phyloP scores from a whole-genome alignment of 1,140 invertebrate genomes.

The Ceratosolen fusciceps region DNA sequence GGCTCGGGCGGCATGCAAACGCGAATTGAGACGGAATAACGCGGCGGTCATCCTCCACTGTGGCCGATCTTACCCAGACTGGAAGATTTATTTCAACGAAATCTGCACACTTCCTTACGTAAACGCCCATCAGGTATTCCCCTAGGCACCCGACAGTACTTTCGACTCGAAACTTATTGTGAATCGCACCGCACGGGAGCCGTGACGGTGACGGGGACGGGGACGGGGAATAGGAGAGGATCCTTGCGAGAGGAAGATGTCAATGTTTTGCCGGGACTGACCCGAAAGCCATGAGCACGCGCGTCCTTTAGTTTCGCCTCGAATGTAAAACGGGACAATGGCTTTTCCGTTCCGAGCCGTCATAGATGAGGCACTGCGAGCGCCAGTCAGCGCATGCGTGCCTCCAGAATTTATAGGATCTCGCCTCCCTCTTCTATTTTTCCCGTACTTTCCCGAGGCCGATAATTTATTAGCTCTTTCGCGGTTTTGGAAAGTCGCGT shows the following conservation, averaged over 20 bases:
- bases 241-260: not conserved
- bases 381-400: not conserved
- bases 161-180: no score
- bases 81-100: not conserved
- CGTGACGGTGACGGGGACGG: no score
- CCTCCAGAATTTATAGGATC: not conserved
- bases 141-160: not conserved
- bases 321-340: not conserved
- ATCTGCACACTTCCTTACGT: not conserved
- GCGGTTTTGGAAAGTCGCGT: not conserved
- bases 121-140: not conserved
- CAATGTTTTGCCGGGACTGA: not conserved
- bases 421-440: conserved; percentile 30
- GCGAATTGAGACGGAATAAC: not conserved
- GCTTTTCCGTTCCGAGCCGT: not conserved
- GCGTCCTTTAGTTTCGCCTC: not conserved
- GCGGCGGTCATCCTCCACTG: not conserved
- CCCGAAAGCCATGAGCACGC: no score
- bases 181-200: no score
- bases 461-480: not conserved
- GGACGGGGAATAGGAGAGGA: not conserved
- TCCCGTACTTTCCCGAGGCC: not conserved
- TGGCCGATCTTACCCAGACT: not conserved
- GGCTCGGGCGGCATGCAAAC: not conserved
- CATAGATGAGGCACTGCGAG: not conserved